phyloP scores from a whole-genome alignment of 2,113 vertebrate genomes.

The Seriola quinqueradiata region DNA sequence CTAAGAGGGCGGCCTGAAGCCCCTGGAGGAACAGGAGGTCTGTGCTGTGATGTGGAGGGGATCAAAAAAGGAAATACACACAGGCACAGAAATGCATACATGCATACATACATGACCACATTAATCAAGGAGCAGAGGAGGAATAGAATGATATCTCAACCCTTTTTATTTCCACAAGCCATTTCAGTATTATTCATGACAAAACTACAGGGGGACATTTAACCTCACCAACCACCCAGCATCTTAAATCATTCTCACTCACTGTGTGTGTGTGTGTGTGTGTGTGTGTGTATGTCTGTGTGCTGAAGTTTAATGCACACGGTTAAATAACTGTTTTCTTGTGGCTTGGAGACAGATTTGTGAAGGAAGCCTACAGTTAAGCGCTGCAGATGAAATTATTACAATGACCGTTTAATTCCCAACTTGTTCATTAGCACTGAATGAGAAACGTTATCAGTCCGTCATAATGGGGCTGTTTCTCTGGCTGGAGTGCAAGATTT shows the following conservation, averaged over 20 bases:
- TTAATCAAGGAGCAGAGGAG: neutral
- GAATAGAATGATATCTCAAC: neutral
- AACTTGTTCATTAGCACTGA: conserved; percentile 50
- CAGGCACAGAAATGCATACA: conserved; percentile 24
- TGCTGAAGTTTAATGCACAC: neutral
- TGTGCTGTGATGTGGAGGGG: conserved; percentile 18
- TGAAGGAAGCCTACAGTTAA: conserved; percentile 14
- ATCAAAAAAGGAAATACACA: conserved; percentile 18
- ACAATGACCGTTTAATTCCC: conserved; percentile 32
- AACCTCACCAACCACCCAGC: conserved; percentile 9
- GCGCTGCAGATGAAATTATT: conserved; percentile 57
- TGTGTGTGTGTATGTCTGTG: neutral
- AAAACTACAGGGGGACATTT: conserved; percentile 21
- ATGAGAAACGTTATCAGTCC: conserved; percentile 51
- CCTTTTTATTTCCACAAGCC: conserved; percentile 9
- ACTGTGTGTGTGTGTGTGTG: neutral
- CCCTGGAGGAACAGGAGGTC: conserved; percentile 28
- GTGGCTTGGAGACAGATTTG: conserved; percentile 30
- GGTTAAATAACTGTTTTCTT: conserved; percentile 22
- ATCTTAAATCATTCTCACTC: conserved; percentile 1
- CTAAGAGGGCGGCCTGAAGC: conserved; percentile 14
- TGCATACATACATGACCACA: conserved; percentile 3
- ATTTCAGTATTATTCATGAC: conserved; percentile 6
- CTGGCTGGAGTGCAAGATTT: conserved; percentile 1
- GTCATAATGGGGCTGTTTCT: conserved; percentile 40